Percentiles rank a stretch among this genome's conserved stretches.
Conservation (phyloP, 2,113 vertebrate genomes). For the Nestor notabilis region DNA sequence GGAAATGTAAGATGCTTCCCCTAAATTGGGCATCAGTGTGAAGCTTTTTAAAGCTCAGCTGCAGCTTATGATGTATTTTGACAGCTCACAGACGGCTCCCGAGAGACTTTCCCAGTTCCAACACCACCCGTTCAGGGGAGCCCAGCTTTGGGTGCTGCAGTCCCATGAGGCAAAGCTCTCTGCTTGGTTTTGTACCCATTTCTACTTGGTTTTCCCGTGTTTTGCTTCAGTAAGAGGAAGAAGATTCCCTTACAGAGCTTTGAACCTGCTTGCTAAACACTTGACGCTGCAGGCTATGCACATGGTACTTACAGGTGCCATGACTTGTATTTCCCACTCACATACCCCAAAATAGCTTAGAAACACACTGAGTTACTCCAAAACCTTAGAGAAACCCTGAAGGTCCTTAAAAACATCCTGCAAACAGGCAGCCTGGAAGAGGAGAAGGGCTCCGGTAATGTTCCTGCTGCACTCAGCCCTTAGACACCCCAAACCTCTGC, state of each 20-base stretch:
- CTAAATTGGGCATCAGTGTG: neutral
- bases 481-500: fast-evolving
- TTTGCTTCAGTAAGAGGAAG: neutral
- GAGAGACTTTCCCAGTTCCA: neutral
- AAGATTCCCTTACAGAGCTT: neutral
- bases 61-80: slow-evolving; percentile 36
- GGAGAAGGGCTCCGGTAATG: neutral
- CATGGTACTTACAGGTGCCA: neutral
- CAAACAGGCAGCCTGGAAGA: neutral
- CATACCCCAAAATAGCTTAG: neutral
- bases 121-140: neutral
- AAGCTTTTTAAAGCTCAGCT: slow-evolving; percentile 23
- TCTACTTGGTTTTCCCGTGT: neutral
- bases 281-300: neutral
- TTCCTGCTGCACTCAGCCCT: neutral
- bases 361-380: neutral
- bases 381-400: neutral
- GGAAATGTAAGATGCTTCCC: slow-evolving; percentile 26
- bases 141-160: neutral
- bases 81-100: neutral
- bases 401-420: neutral
- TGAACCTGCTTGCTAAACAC: neutral
- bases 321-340: neutral
- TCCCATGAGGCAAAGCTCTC: neutral
- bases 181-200: neutral